A percentile compares a stretch with the other conserved stretches of the same genome.
Conservation (phyloP, 2,888 invertebrate species). For the Pseudanteris insignis region DNA sequence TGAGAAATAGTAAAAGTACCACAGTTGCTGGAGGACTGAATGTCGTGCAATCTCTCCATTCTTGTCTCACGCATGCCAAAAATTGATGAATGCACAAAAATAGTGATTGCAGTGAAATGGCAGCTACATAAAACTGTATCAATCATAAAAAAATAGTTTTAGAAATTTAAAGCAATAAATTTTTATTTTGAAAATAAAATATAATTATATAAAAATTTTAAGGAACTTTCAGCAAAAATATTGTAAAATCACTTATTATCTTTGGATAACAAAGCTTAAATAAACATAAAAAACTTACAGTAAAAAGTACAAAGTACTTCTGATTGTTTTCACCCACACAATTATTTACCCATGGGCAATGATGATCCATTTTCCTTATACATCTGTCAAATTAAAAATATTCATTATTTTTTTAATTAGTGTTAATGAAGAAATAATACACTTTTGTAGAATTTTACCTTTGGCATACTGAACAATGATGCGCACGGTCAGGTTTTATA, state of each 20-base stretch:
- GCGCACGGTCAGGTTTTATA: conserved; percentile 94
- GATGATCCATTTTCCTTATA: conserved; percentile 86
- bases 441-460: conserved; percentile 69
- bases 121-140: conserved; percentile 95
- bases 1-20: conserved; percentile 86
- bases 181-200: too few relatives aligned
- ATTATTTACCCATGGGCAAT: conserved; percentile 98
- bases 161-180: too few relatives aligned
- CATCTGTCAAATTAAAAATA: conserved; percentile 70
- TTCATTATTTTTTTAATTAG: not conserved
- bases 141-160: too few relatives aligned
- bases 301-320: conserved; percentile 98
- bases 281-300: too few relatives aligned
- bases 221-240: too few relatives aligned
- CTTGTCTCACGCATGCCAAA: conserved; percentile 88
- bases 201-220: too few relatives aligned
- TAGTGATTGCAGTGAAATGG: conserved; percentile 92
- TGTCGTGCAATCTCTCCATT: conserved; percentile 94
- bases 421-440: not conserved
- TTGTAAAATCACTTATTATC: too few relatives aligned
- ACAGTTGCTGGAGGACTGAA: conserved; percentile 97
- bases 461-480: conserved; percentile 95
- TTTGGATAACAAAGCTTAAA: too few relatives aligned
- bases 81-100: conserved; percentile 93
- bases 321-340: conserved; percentile 99